Percentiles rank a stretch among this genome's conserved stretches.
Conservation (phyloP, 64 coral and sea anemone species). For the Porites lutea region DNA sequence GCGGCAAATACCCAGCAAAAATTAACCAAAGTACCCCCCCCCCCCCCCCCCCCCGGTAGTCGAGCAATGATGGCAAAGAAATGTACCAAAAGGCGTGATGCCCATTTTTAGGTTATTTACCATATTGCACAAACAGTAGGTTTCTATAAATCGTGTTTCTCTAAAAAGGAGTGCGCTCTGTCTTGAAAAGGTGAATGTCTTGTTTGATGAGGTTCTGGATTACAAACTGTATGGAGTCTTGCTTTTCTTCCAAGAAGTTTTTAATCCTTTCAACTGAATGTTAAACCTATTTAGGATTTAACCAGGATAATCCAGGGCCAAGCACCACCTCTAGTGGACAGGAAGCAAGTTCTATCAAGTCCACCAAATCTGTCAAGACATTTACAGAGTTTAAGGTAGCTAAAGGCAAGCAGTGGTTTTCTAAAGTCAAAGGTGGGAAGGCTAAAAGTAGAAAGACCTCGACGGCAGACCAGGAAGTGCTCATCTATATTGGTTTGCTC, state of each 20-base stretch:
- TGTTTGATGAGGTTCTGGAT: neutral
- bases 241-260: neutral
- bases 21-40: too few relatives aligned
- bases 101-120: too few relatives aligned
- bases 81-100: too few relatives aligned
- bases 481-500: constrained; percentile 52
- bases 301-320: neutral
- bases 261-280: neutral
- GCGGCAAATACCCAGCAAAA: too few relatives aligned
- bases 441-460: neutral
- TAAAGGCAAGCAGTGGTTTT: neutral
- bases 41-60: too few relatives aligned
- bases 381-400: neutral
- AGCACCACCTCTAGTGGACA: neutral
- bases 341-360: constrained; percentile 38
- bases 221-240: neutral
- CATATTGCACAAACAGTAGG: too few relatives aligned
- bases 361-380: neutral
- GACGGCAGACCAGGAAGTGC: too few relatives aligned
- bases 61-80: too few relatives aligned
- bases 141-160: too few relatives aligned
- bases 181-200: neutral
- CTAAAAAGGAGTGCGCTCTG: neutral
- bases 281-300: too few relatives aligned
- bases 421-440: constrained; percentile 18